Evolutionary conservation across 2,888 invertebrate genomes (phyloP).

Genomic region (Glyphotaelius pellucidus): DNA sequence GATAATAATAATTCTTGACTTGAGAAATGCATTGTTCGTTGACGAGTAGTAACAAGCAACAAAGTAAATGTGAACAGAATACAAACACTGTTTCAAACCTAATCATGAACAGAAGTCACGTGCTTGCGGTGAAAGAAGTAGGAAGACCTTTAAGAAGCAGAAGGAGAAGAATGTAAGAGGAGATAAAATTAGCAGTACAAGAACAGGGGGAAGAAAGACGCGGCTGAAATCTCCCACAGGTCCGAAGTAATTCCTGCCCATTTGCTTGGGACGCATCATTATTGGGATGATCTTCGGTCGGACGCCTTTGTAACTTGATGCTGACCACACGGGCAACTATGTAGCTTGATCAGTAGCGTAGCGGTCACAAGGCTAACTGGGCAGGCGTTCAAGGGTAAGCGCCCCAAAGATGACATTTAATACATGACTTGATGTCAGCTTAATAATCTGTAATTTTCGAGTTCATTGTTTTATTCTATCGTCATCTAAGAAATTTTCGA

Average conservation of each 20-base stretch:
- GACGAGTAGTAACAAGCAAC: neutral
- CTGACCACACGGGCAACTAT: neutral
- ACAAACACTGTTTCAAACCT: neutral
- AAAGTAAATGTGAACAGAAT: slow-evolving; percentile 8
- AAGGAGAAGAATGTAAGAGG: neutral
- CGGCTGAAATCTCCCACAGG: neutral
- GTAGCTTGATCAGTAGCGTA: neutral
- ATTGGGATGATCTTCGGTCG: neutral
- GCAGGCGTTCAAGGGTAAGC: neutral
- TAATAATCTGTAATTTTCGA: neutral
- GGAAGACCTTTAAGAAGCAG: neutral
- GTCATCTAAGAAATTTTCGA: too few species aligned
- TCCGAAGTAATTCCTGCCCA: neutral
- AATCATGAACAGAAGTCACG: slow-evolving; percentile 10
- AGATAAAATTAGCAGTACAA: neutral
- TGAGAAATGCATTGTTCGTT: neutral
- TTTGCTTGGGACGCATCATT: neutral
- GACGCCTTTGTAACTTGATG: neutral
- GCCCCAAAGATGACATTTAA: neutral
- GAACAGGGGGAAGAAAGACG: neutral
- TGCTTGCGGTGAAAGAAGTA: neutral
- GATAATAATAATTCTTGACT: neutral
- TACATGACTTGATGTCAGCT: too few species aligned
- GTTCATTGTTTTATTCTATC: neutral
- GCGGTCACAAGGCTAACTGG: neutral